Evolutionary conservation across 2,113 vertebrate genomes (phyloP).

Genomic region (Leptobrachium ailaonicum): DNA sequence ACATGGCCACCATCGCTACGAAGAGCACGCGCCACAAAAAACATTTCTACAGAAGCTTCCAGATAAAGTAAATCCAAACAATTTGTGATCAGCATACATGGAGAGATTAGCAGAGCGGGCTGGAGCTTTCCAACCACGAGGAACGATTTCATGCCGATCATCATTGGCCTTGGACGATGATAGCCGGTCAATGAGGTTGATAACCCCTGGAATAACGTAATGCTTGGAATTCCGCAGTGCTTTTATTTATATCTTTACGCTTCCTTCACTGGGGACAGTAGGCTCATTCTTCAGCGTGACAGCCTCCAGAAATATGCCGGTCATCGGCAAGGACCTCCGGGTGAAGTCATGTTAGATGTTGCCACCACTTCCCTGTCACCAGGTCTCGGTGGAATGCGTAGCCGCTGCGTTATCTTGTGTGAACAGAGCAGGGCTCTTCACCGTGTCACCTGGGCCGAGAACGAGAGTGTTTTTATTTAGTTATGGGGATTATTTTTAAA

Average conservation of each 20-base stretch:
- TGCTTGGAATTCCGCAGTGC: not conserved
- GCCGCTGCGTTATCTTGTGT: conserved; percentile 49
- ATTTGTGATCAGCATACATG: too few relatives aligned
- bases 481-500: not conserved
- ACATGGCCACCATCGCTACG: too few relatives aligned
- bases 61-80: too few relatives aligned
- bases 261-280: conserved; percentile 18
- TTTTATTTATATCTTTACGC: conserved; percentile 12
- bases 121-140: too few relatives aligned
- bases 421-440: conserved; percentile 54
- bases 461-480: not conserved
- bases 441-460: conserved; percentile 54
- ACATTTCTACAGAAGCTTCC: too few relatives aligned
- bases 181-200: not conserved
- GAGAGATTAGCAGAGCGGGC: too few relatives aligned
- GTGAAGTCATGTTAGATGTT: conserved; percentile 37
- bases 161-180: too few relatives aligned
- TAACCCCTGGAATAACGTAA: not conserved
- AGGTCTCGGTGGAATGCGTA: conserved; percentile 54
- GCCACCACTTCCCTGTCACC: conserved; percentile 32
- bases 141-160: too few relatives aligned
- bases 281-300: conserved; percentile 27
- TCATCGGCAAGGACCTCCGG: conserved; percentile 27
- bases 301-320: conserved; percentile 24
- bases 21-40: too few relatives aligned